A percentile compares a stretch with the other conserved stretches of the same genome.
Evolutionary conservation across 2,888 invertebrate genomes (phyloP).

Genomic region (Smittia sp.): DNA sequence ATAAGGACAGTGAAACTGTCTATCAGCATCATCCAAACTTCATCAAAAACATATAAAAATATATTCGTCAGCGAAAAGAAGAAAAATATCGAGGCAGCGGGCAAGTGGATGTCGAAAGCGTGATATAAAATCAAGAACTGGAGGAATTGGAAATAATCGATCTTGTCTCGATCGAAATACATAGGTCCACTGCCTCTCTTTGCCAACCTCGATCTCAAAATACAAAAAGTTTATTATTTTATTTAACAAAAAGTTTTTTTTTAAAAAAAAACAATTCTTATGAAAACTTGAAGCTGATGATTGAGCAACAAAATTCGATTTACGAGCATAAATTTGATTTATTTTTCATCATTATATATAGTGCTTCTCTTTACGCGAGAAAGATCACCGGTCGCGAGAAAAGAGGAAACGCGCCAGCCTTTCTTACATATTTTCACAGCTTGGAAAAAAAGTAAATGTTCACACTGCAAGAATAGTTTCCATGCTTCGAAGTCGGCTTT

Average conservation of each 20-base stretch:
- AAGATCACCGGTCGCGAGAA: background rate
- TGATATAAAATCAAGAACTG: conserved; percentile 29
- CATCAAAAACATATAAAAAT: conserved; percentile 10
- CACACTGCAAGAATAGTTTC: conserved; percentile 16
- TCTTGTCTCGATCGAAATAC: conserved; percentile 19
- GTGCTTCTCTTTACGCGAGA: background rate
- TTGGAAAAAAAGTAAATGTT: background rate
- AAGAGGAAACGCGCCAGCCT: background rate
- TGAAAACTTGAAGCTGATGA: conserved; percentile 14
- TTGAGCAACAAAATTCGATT: conserved; percentile 14
- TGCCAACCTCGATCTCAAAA: background rate
- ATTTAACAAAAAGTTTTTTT: background rate
- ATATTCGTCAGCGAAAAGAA: background rate
- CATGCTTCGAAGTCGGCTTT: background rate
- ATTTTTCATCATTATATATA: conserved; percentile 13
- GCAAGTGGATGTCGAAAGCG: conserved; percentile 8
- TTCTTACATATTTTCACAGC: conserved; percentile 13
- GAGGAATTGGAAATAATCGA: background rate
- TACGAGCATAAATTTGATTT: conserved; percentile 18
- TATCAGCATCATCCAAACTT: conserved; percentile 29
- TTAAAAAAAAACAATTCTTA: background rate
- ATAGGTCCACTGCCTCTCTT: background rate
- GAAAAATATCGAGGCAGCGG: conserved; percentile 17
- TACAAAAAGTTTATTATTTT: conserved; percentile 3
- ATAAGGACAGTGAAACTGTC: conserved; percentile 38